A percentile compares a stretch with the other conserved stretches of the same genome.
Evolutionary conservation across 2,888 invertebrate genomes (phyloP).

Genomic region (Luffia ferchaultella): DNA sequence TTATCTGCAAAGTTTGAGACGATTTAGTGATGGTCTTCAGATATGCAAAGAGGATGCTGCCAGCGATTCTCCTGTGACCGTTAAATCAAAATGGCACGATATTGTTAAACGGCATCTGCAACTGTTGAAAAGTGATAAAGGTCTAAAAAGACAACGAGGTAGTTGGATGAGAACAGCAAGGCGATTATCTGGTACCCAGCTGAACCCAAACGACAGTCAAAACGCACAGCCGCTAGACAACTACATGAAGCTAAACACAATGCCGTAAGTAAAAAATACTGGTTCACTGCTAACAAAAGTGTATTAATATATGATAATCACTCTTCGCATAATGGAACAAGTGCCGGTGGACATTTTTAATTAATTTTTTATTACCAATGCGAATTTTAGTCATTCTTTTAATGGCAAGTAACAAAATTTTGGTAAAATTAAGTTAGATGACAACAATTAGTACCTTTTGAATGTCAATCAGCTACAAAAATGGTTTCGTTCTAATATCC

Average conservation of each 20-base stretch:
- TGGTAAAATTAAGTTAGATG: no score
- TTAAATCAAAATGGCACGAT: constrained; percentile 62
- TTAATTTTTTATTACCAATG: no score
- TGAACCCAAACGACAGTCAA: constrained; percentile 31
- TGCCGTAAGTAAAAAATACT: constrained; percentile 57
- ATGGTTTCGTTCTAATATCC: no score
- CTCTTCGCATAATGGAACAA: no score
- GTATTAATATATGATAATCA: no score
- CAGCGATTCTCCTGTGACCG: constrained; percentile 57
- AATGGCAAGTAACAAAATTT: no score
- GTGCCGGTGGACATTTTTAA: no score
- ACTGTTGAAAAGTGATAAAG: constrained; percentile 53
- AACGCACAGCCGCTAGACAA: constrained; percentile 41
- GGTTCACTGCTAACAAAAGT: not conserved
- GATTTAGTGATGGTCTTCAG: constrained; percentile 58
- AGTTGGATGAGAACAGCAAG: constrained; percentile 58
- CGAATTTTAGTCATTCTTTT: no score
- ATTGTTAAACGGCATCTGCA: constrained; percentile 59
- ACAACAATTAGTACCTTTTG: no score
- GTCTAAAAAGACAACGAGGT: constrained; percentile 51
- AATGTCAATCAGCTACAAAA: no score
- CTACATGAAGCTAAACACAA: constrained; percentile 53
- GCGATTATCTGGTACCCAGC: constrained; percentile 43
- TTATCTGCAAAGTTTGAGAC: constrained; percentile 56
- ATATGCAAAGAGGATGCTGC: constrained; percentile 63